These are phyloP conservation scores for Agapornis roseicollis DNA, from an alignment of 2,113 vertebrate species.

Conservation along the genomic window DNA sequence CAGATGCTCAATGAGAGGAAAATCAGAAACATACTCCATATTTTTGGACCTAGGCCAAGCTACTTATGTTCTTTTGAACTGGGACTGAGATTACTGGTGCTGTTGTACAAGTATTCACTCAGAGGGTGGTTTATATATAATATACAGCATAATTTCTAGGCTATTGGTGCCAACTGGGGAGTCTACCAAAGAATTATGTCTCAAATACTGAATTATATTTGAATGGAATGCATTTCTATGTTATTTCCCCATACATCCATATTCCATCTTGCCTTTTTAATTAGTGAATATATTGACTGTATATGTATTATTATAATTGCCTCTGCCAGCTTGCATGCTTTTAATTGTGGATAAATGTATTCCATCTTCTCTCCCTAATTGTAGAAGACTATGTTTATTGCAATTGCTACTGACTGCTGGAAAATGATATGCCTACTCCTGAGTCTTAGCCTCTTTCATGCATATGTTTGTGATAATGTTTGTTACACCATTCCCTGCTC, in stretches of 20 bases:
- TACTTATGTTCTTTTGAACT: conserved; percentile 29
- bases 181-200: conserved; percentile 44
- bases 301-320: conserved; percentile 53
- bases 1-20: not conserved
- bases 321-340: conserved; percentile 16
- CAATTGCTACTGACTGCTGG: conserved; percentile 14
- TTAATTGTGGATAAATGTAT: conserved; percentile 56
- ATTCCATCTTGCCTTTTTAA: conserved; percentile 59
- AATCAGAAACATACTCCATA: not conserved
- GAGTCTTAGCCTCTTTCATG: not conserved
- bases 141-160: conserved; percentile 41
- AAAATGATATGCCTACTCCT: not conserved
- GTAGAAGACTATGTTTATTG: conserved; percentile 35
- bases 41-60: conserved; percentile 22
- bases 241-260: conserved; percentile 58
- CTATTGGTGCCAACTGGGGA: conserved; percentile 45
- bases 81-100: not conserved
- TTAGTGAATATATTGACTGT: conserved; percentile 59
- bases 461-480: not conserved
- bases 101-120: conserved; percentile 47
- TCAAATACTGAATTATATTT: conserved; percentile 37
- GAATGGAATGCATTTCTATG: conserved; percentile 32
- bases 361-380: conserved; percentile 38
- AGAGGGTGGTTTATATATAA: conserved; percentile 47
- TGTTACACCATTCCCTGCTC: not conserved